Percentiles rank a stretch among this genome's conserved stretches.
Conservation (phyloP, 2,113 vertebrate species). For the Centrocercus urophasianus region DNA sequence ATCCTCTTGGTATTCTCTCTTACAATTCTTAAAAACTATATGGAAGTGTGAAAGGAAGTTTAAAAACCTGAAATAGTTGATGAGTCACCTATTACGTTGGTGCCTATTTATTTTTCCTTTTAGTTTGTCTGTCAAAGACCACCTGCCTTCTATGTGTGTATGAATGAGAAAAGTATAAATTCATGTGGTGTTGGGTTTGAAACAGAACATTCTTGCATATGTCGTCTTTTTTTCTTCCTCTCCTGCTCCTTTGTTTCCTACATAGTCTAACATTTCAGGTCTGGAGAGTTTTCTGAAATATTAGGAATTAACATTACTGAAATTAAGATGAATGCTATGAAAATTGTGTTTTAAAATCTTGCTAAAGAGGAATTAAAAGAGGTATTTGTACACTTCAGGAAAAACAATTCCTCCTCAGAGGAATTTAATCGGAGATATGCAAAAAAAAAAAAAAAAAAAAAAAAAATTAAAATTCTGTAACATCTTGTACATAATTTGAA, state of each 20-base stretch:
- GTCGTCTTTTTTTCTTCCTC: not conserved
- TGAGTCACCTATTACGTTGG: not conserved
- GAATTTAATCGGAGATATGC: not conserved
- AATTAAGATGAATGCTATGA: not conserved
- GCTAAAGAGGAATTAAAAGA: not conserved
- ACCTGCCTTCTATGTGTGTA: not conserved
- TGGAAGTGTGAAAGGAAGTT: not conserved
- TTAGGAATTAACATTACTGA: not conserved
- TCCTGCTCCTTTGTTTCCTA: not conserved
- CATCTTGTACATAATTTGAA: not conserved
- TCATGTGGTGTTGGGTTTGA: not conserved
- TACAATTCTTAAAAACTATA: not conserved
- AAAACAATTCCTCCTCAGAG: not conserved
- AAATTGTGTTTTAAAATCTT: not conserved
- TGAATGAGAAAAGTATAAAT: not conserved
- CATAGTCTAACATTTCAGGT: not conserved
- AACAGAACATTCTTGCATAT: not conserved
- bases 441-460: not conserved
- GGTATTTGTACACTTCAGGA: not conserved
- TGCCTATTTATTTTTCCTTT: not conserved
- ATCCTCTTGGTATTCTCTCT: not conserved
- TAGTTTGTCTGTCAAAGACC: not conserved
- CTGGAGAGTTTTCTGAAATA: not conserved
- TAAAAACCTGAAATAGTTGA: not conserved
- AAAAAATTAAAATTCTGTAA: not conserved